Evolutionary conservation across 1,140 invertebrate genomes (phyloP), one percentile per base, ranked within the genome.

Genomic region (Lepidostoma basale): DNA sequence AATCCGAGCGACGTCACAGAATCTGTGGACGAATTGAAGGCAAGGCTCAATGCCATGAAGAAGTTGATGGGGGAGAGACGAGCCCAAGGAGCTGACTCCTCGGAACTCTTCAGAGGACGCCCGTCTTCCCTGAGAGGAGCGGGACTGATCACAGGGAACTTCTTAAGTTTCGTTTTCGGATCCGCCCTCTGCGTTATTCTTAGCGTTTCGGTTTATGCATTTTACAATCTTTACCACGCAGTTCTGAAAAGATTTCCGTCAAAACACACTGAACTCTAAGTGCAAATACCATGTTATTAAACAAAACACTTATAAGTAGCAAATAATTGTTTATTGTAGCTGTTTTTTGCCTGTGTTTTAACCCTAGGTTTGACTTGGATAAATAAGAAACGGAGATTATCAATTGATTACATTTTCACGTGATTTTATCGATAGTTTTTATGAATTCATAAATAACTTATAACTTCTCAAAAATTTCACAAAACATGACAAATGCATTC

Each of bases 161-260:
- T 93, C 74, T 79, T 94, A 0, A 92, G 90, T 68, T 85, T 91
- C 71, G 90, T 93, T 16, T 93, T 94, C 74, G 88, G 86, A 3
- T 86, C 88, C 1, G 90, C 90, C 1, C 80, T 94, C 2, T 72
- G 89, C 3, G 86, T 93, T n/a, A 93, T 94, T 40, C 75, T 93
- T 1, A 87, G 88, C 68, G 92, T 93, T 47, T 92, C 90, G 42
- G 83, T 89, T 1, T 93, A 93, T 74, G 92, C 92, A 0, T 94
- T 93, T 77, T 92, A 93, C 73, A 93, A 91, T 78, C 81, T 94
- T 0, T 93, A 92, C 74, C 83, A 88, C 70, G 92, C 92, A 5
- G 89, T 93, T 30, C 76, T 92, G 1, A 93, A 92, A 77, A 92
- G 91, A 76, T 92, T 92, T 74, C 88, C 90, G 0, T 86, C 89